Conservation (phyloP, 2,113 vertebrate species). For the Toxostoma redivivum region DNA sequence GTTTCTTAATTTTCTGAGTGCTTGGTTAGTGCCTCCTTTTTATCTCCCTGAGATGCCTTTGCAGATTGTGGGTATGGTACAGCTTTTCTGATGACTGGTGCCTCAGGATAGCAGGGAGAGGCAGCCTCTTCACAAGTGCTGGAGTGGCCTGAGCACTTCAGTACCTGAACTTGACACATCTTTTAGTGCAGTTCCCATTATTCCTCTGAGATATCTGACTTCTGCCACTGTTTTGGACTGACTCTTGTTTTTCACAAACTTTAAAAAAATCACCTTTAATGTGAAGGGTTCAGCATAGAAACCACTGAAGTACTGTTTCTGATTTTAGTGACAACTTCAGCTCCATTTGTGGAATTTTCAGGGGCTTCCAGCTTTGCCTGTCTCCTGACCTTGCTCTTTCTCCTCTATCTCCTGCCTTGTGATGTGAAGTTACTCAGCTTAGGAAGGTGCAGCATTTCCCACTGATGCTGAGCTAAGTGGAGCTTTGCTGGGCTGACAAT, state of each 20-base stretch:
- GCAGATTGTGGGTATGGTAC: rapidly evolving
- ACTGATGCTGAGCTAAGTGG: not conserved
- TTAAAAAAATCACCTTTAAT: not conserved
- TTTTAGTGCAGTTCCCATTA: not conserved
- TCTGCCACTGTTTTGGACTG: not conserved
- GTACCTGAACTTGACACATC: not conserved
- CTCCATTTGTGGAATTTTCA: not conserved
- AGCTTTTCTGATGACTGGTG: not conserved
- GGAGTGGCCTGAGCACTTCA: not conserved
- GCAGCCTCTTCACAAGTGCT: not conserved
- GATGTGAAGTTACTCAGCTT: not conserved
- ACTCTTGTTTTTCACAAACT: not conserved
- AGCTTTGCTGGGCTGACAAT: not conserved
- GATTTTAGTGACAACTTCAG: not conserved
- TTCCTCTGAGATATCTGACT: not conserved
- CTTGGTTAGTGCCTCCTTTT: not conserved
- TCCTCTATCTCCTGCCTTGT: not conserved
- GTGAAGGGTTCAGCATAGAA: not conserved
- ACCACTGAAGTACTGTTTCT: not conserved
- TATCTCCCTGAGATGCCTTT: not conserved
- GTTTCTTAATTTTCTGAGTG: not conserved
- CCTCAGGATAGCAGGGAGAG: not conserved
- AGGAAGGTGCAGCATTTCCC: not conserved
- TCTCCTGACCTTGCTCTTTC: not conserved
- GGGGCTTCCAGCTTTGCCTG: not conserved